Percentiles rank a stretch among this genome's conserved stretches.
phyloP scores from a whole-genome alignment of 2,888 invertebrate genomes.

The Hemithea aestivaria region DNA sequence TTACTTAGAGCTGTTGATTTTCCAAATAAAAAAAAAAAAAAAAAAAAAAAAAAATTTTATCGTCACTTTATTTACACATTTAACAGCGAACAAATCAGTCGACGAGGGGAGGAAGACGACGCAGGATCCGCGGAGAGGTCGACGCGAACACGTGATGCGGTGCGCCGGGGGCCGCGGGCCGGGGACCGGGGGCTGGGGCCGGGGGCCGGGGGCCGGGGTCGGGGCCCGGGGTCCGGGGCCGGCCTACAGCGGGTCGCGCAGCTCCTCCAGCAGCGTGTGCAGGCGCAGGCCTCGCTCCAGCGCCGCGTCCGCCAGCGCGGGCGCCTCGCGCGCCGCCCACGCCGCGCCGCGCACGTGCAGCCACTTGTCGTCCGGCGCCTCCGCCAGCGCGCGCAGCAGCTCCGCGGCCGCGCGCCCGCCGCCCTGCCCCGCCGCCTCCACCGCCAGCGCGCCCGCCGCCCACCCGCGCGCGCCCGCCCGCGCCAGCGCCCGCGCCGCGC shows the following conservation, averaged over 20 bases:
- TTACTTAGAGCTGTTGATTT: too few species aligned
- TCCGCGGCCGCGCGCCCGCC: conserved; percentile 23
- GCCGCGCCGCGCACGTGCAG: conserved; percentile 52
- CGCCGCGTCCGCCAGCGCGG: conserved; percentile 85
- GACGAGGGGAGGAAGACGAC: too few species aligned
- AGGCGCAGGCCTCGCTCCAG: conserved; percentile 86
- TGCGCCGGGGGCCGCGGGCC: too few species aligned
- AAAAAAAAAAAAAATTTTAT: too few species aligned
- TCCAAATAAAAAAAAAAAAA: too few species aligned
- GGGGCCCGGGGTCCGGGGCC: too few species aligned
- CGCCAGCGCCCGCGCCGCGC: conserved; percentile 21
- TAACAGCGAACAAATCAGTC: too few species aligned
- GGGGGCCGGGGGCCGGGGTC: too few species aligned
- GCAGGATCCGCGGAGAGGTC: too few species aligned
- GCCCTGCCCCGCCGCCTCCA: conserved; percentile 22
- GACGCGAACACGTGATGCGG: too few species aligned
- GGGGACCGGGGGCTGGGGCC: too few species aligned
- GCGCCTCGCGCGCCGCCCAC: conserved; percentile 72
- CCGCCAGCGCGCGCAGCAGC: conserved; percentile 23
- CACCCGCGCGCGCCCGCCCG: conserved; percentile 20
- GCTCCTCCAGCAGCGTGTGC: conserved; percentile 87
- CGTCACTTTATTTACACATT: too few species aligned
- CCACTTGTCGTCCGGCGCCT: conserved; percentile 26
- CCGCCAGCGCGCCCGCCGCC: background rate
- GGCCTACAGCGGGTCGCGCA: conserved; percentile 54